Base-by-base conservation (phyloP, 2,113 vertebrate genomes). In the Amblyornis subalaris region DNA sequence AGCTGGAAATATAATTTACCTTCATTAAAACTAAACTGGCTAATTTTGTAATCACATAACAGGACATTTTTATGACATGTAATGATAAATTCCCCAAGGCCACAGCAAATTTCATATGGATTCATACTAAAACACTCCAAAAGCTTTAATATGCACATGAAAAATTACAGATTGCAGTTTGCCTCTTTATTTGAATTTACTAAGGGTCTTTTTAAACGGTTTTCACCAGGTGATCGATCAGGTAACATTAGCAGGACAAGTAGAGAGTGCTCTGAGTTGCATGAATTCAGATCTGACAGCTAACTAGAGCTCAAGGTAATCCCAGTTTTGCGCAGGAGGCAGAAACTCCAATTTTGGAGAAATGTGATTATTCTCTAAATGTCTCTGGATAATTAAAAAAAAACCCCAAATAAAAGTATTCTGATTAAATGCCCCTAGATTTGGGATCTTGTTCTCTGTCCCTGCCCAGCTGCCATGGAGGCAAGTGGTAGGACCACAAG, bases 21-120 rank as follows among this genome's bases (percentile, higher is more conserved):
- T 53, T 89, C 61, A 57, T 53, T 84, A 81, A 81, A 90, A 84
- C 3, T 57, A 36, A 89, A 60, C 47, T 53, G 44, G 17, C 40
- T 48, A 79, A 75, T 93, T 88, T 89, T 53, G 25, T 86, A 73
- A 72, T 60, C n/a, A 74, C 48, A 61, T 28, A 89, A 33, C 10
- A 42, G 40, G 69, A 85, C 81, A 42, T 85, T 87, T 94, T 89
- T 86, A 78, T 17, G 24, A 81, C 29, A 58, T 0, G 3, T 75
- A 69, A 65, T 57, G 23, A 69, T 57, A 31, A 55, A 92, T 87
- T 81, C 38, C 31, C 48, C 57, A 72, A 58, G 50, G 53, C 53
- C 81, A 69, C 8, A 40, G 21, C 19, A 75, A 79, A 48, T 23
- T 76, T 91, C 29, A 36, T 76, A 65, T 17, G 38, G 45, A 76